phyloP scores from a whole-genome alignment of 2,888 invertebrate genomes.

The Mesorhabditis belari region DNA sequence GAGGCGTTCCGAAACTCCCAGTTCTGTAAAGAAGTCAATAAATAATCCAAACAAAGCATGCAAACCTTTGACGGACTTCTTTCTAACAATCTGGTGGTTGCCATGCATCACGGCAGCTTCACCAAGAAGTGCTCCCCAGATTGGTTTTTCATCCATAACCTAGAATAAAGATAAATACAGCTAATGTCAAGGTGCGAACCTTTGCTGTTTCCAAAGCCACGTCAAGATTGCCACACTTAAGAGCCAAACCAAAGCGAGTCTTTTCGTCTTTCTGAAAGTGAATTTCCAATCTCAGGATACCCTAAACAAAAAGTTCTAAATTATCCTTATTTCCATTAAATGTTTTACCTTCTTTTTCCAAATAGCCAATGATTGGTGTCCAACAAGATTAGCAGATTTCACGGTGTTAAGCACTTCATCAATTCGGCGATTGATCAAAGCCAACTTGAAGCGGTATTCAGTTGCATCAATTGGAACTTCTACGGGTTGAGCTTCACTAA shows the following conservation, averaged over 20 bases:
- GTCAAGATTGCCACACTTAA: slow-evolving; percentile 97
- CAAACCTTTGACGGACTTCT: slow-evolving; percentile 98
- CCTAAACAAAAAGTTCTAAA: slow-evolving; percentile 31
- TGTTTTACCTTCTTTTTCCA: slow-evolving; percentile 89
- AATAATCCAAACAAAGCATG: slow-evolving; percentile 76
- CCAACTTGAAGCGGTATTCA: slow-evolving; percentile 93
- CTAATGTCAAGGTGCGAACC: slow-evolving; percentile 27
- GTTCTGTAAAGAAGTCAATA: not conserved
- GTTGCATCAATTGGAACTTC: slow-evolving; percentile 83
- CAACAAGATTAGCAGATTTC: slow-evolving; percentile 79
- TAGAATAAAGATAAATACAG: slow-evolving; percentile 1
- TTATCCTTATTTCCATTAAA: no score
- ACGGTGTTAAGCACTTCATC: slow-evolving; percentile 86
- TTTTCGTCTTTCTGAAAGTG: slow-evolving; percentile 99
- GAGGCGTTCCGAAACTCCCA: slow-evolving; percentile 56
- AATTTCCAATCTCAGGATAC: no score
- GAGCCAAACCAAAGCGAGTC: slow-evolving; percentile 79
- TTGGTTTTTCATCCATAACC: slow-evolving; percentile 81
- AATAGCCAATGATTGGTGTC: slow-evolving; percentile 97
- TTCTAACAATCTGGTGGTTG: slow-evolving; percentile 72
- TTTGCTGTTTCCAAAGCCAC: slow-evolving; percentile 90
- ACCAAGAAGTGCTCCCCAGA: slow-evolving; percentile 90
- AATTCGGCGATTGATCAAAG: slow-evolving; percentile 87
- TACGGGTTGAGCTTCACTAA: slow-evolving; percentile 46
- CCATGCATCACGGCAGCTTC: slow-evolving; percentile 83